phyloP scores from a whole-genome alignment of 2,113 vertebrate genomes.

The Enhydra lutris region DNA sequence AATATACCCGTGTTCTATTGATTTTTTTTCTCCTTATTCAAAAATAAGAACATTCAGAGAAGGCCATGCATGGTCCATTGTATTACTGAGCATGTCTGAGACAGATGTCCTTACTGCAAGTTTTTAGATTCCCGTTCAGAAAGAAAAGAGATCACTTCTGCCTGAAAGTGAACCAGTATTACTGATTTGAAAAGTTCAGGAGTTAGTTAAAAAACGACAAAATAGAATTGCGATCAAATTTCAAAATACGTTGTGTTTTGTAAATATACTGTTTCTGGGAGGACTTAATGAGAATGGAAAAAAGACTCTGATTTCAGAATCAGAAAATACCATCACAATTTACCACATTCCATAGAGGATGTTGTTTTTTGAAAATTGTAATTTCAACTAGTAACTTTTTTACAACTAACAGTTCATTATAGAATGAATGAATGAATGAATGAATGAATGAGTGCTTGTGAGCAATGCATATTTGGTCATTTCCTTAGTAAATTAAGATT shows the following conservation, averaged over 20 bases:
- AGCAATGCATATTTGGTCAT: neutral
- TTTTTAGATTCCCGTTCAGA: neutral
- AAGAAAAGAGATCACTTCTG: neutral
- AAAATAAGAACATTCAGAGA: neutral
- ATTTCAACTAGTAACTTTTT: neutral
- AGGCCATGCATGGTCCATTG: neutral
- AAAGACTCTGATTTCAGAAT: neutral
- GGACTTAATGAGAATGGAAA: neutral
- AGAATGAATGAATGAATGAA: neutral
- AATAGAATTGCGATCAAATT: neutral
- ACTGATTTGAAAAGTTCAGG: neutral
- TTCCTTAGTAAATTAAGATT: neutral
- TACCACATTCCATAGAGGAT: neutral
- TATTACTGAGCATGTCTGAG: neutral
- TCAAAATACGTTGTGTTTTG: neutral
- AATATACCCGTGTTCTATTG: neutral
- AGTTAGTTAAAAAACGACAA: neutral
- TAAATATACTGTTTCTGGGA: neutral
- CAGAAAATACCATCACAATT: neutral
- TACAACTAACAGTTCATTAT: neutral
- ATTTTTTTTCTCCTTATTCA: neutral
- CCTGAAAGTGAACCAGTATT: neutral
- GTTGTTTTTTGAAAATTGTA: neutral
- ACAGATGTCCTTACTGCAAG: neutral
- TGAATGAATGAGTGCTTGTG: neutral